Conservation (phyloP, 2,797 vertebrate genomes). For the Pogonophryne albipinna region DNA sequence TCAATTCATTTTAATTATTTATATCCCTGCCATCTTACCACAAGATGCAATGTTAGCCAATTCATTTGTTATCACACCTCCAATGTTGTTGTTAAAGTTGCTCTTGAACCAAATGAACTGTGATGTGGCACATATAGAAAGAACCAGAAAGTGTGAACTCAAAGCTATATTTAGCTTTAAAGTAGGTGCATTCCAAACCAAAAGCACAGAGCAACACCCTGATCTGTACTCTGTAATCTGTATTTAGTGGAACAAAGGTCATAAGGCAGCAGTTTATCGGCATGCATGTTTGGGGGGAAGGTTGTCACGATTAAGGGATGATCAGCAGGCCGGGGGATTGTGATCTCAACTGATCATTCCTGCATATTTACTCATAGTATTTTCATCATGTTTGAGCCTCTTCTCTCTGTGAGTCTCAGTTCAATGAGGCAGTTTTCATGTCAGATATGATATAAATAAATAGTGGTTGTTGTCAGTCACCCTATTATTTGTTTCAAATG, state of each 20-base stretch:
- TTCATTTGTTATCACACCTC: conserved; percentile 16
- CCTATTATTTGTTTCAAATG: background rate
- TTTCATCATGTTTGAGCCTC: background rate
- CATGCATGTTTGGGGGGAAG: conserved; percentile 8
- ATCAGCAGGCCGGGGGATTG: background rate
- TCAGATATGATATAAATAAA: conserved; percentile 1
- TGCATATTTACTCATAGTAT: background rate
- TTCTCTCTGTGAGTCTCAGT: conserved; percentile 6
- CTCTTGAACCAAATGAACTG: conserved; percentile 13
- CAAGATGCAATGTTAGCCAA: background rate
- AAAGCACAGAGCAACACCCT: conserved; percentile 21
- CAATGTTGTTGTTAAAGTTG: conserved; percentile 12
- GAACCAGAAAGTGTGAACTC: background rate
- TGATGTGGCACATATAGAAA: background rate
- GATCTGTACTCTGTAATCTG: conserved; percentile 40
- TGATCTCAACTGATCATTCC: conserved; percentile 13
- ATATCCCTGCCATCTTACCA: background rate
- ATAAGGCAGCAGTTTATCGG: conserved; percentile 30
- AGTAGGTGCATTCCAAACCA: background rate
- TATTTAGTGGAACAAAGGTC: conserved; percentile 46
- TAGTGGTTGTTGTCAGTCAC: conserved; percentile 1
- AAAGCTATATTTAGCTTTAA: conserved; percentile 2
- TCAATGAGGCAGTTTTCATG: background rate
- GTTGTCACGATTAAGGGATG: conserved; percentile 7
- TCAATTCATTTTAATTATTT: background rate